These are phyloP conservation scores for Lemur catta DNA, from an alignment of 2,797 vertebrate species.

Conservation along the genomic window DNA sequence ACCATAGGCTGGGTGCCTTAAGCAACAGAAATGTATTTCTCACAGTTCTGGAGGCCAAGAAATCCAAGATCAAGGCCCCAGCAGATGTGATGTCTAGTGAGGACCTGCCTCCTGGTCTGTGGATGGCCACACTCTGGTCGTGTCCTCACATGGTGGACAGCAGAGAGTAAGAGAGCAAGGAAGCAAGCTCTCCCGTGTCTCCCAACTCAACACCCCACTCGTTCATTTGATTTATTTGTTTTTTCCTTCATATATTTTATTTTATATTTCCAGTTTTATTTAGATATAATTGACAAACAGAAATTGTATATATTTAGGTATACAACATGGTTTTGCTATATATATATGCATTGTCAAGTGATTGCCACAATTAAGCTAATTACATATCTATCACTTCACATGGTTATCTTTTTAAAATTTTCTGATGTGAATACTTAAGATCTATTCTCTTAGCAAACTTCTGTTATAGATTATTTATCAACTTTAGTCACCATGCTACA, in stretches of 20 bases:
- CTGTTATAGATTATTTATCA: neutral
- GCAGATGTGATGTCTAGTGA: neutral
- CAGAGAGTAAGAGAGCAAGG: neutral
- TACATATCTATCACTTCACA: too few relatives aligned
- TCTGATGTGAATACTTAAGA: neutral
- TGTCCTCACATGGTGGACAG: neutral
- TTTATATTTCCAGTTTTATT: neutral
- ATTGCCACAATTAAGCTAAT: too few relatives aligned
- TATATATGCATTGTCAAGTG: neutral
- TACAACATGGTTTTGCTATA: neutral
- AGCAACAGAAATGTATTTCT: neutral
- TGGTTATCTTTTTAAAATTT: neutral
- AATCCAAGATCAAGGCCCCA: neutral
- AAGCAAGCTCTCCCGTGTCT: neutral
- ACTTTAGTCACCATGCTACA: neutral
- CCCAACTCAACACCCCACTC: too few relatives aligned
- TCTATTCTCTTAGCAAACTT: neutral
- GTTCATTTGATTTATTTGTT: neutral
- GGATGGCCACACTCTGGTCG: neutral
- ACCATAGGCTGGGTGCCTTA: neutral
- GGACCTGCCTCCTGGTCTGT: neutral
- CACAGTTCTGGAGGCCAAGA: neutral
- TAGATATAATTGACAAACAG: neutral
- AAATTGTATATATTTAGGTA: neutral
- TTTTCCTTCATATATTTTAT: neutral